Evolutionary conservation across 2,888 invertebrate genomes (phyloP), one percentile per base, ranked within the genome.

Genomic region (Chymomyza caudatula): DNA sequence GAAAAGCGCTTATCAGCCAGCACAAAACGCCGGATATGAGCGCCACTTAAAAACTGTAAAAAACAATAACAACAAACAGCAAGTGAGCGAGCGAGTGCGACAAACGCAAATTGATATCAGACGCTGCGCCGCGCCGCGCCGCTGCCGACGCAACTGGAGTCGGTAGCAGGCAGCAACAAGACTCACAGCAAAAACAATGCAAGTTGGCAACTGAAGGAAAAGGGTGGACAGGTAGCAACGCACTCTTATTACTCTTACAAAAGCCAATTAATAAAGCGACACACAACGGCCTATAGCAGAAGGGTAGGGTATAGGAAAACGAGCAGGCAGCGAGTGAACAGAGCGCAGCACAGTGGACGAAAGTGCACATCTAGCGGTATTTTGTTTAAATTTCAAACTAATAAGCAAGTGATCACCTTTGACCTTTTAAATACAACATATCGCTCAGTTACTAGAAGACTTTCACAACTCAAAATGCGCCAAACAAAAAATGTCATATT

Each of bases 41-140:
- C 82, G 85, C 86, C 87, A 85, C 86, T 84, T 84, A 76, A 83
- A 82, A 86, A 84, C 81, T 80, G 81, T 84, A 84, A 82, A 81
- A 71, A 83, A 79, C 69, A 70, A 64, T 56, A 66, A 55, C 60
- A 84, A 84, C 76, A 53, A 47, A 60, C 47, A 66, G 37, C 60
- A 55, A 52, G 54, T 13, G 47, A 55, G 54, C 25, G 37, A 20
- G 47, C 49, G 55, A 58, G 67, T 29, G 56, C 56, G 57, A 43
- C 69, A 73, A 62, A 62, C 66, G 58, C 63, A 62, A 67, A 68
- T 52, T 58, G 51, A 60, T 65, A 68, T 59, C 29, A 29, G 29
- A 13, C 25, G n/a, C 25, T n/a, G n/a, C n/a, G n/a, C n/a, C n/a
- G n/a, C n/a, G n/a, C n/a, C n/a, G n/a, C 15, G 15, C 11, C 44